phyloP scores from a whole-genome alignment of 2,113 vertebrate species.

The Ctenomys sociabilis region DNA sequence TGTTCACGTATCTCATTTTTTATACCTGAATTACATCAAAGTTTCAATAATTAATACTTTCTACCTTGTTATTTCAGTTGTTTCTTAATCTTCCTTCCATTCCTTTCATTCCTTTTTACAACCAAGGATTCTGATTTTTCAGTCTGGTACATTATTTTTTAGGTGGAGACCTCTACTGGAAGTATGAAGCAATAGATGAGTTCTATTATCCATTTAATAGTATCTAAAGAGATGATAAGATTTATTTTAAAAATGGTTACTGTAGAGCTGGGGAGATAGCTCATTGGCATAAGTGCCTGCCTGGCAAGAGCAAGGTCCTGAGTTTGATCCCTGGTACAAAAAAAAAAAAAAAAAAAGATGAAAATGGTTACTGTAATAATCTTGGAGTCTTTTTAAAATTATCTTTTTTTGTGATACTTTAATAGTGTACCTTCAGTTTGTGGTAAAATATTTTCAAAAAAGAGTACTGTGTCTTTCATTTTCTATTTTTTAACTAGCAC shows the following conservation, averaged over 20 bases:
- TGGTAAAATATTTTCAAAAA: background rate
- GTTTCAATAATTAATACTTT: no score
- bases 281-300: background rate
- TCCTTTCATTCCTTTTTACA: conserved; percentile 12
- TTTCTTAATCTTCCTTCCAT: background rate
- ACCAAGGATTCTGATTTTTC: conserved; percentile 62
- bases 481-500: conserved; percentile 15
- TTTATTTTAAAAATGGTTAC: conserved; percentile 28
- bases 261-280: background rate
- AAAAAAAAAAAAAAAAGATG: no score
- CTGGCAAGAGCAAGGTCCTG: no score
- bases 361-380: no score
- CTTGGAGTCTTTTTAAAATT: conserved; percentile 7
- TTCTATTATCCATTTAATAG: conserved; percentile 58
- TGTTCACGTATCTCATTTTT: no score
- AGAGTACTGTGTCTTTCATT: background rate
- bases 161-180: conserved; percentile 81
- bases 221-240: background rate
- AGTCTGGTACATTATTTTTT: conserved; percentile 67
- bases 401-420: conserved; percentile 17
- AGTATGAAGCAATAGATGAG: conserved; percentile 67
- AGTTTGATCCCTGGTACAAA: no score
- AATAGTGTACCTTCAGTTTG: conserved; percentile 34
- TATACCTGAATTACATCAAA: no score
- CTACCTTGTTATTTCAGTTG: no score